Conservation (phyloP, 2,113 vertebrate genomes). For the Corythoichthys haematopterus region DNA sequence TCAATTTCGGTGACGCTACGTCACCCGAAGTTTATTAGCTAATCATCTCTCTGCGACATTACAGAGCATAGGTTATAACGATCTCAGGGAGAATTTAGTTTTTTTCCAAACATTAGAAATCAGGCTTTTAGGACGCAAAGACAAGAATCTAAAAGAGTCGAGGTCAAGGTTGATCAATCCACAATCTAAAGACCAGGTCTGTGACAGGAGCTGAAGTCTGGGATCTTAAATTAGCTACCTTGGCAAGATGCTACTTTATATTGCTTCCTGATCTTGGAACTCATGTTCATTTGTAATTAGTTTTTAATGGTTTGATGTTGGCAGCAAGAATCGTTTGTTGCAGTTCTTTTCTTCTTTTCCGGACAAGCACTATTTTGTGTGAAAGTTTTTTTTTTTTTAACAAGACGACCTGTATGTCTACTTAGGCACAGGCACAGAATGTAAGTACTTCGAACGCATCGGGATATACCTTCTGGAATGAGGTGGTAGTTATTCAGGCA, state of each 20-base stretch:
- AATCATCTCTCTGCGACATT: not conserved
- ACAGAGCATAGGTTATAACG: not conserved
- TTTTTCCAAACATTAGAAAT: not conserved
- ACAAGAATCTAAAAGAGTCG: not conserved
- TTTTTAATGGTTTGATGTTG: too few relatives aligned
- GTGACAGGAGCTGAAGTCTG: not conserved
- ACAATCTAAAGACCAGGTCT: not conserved
- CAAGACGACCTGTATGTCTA: too few relatives aligned
- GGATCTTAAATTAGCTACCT: not conserved
- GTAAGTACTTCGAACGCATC: not conserved
- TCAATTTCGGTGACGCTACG: too few relatives aligned
- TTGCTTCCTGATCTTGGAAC: too few relatives aligned
- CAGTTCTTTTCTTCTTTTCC: too few relatives aligned
- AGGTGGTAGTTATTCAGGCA: conserved; percentile 49
- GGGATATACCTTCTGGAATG: conserved; percentile 53
- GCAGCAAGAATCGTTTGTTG: too few relatives aligned
- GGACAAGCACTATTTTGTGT: too few relatives aligned
- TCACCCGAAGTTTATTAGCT: not conserved
- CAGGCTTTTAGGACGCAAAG: not conserved
- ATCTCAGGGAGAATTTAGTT: not conserved
- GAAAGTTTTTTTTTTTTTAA: too few relatives aligned
- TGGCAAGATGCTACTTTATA: too few relatives aligned
- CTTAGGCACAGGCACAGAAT: not conserved
- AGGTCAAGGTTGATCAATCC: not conserved
- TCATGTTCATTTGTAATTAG: too few relatives aligned